Percentiles rank a stretch among this genome's conserved stretches.
Evolutionary conservation across 2,797 vertebrate genomes (phyloP).

Genomic region (Gallinago solitaria): DNA sequence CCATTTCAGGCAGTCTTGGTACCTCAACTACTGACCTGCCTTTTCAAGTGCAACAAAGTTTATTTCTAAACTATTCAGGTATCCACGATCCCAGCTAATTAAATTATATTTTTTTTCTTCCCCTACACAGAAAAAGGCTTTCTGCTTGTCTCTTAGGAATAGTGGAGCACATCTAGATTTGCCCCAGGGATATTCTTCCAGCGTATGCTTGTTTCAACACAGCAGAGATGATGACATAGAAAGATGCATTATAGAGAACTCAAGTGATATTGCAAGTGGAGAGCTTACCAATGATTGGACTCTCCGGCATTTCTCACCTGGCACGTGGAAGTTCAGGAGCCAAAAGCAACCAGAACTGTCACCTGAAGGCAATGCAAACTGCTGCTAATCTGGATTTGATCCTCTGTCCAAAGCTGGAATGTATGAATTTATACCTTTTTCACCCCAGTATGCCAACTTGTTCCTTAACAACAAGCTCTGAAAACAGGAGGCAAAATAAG

Average conservation of each 20-base stretch:
- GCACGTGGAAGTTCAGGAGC: background rate
- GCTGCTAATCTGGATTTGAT: background rate
- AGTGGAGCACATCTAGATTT: background rate
- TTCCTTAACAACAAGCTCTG: background rate
- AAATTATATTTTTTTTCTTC: background rate
- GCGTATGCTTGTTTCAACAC: background rate
- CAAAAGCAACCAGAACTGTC: background rate
- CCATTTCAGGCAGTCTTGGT: background rate
- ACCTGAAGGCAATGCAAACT: background rate
- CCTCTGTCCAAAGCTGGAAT: background rate
- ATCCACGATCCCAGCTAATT: background rate
- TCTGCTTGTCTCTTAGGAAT: background rate
- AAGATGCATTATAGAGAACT: background rate
- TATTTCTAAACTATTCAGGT: background rate
- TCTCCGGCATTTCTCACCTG: accelerated
- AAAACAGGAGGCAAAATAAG: background rate
- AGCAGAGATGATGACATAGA: background rate
- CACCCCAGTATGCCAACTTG: accelerated
- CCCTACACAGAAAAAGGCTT: background rate
- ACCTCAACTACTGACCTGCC: background rate
- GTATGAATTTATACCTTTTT: background rate
- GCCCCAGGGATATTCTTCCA: background rate
- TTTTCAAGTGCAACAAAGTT: background rate
- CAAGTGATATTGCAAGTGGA: background rate
- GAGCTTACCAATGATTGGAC: background rate